These are phyloP conservation scores for Idaea straminata DNA, from an alignment of 2,888 invertebrate genomes.

Conservation along the genomic window DNA sequence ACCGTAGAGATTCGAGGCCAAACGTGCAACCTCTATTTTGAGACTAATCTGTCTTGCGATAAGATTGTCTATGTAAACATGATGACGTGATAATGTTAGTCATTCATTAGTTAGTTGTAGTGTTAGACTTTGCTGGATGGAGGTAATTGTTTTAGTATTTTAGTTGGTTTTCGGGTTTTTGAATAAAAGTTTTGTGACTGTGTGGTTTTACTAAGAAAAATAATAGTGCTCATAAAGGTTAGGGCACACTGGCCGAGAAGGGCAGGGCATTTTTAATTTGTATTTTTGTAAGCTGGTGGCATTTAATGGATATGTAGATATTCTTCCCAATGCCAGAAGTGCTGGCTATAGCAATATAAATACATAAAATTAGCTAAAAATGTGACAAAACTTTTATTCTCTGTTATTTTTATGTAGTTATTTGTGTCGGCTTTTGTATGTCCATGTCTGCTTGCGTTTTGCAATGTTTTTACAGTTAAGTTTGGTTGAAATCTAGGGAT, in stretches of 20 bases:
- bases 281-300: too few species aligned
- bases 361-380: not conserved
- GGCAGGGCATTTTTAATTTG: too few species aligned
- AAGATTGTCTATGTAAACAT: constrained; percentile 3
- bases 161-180: not conserved
- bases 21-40: not conserved
- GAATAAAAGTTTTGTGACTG: not conserved
- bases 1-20: not conserved
- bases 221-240: too few species aligned
- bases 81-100: not conserved
- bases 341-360: too few species aligned
- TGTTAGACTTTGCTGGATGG: constrained; percentile 8
- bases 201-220: too few species aligned
- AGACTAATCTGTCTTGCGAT: constrained; percentile 1
- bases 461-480: not conserved
- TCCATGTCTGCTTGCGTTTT: not conserved
- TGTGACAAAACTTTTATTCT: not conserved
- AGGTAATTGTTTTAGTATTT: constrained; percentile 7
- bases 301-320: too few species aligned
- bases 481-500: not conserved
- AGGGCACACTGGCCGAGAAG: too few species aligned
- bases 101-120: not conserved
- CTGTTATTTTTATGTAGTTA: not conserved
- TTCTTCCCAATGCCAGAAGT: too few species aligned
- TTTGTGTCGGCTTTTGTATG: constrained; percentile 12